These are phyloP conservation scores for Pocillopora grandis DNA, from an alignment of 92 coral and sea anemone species.

Conservation along the genomic window DNA sequence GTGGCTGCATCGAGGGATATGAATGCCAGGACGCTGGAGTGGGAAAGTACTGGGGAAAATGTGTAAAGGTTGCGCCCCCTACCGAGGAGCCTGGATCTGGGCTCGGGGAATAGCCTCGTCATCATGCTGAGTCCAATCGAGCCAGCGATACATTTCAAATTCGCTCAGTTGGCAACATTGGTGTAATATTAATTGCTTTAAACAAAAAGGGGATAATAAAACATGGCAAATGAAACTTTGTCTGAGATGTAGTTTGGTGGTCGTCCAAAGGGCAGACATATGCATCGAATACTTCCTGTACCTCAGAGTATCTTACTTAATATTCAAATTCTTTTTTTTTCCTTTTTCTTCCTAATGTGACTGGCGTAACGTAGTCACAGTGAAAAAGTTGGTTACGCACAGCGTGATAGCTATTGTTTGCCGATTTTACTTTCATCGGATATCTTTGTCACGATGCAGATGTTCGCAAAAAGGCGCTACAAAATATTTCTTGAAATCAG, in stretches of 20 bases:
- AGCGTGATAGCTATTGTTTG: too few species aligned
- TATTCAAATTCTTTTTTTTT: too few species aligned
- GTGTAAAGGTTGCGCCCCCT: constrained; percentile 1
- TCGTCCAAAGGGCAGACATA: too few species aligned
- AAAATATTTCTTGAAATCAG: too few species aligned
- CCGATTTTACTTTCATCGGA: too few species aligned
- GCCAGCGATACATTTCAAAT: neutral
- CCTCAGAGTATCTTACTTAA: too few species aligned
- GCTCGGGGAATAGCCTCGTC: constrained; percentile 1
- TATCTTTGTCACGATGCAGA: too few species aligned
- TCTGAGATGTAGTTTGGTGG: neutral
- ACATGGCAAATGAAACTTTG: neutral
- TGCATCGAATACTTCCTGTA: too few species aligned
- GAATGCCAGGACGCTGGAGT: neutral
- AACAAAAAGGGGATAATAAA: constrained; percentile 2
- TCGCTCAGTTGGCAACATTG: neutral
- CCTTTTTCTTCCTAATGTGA: too few species aligned
- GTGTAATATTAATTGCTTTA: neutral
- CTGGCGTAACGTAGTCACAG: too few species aligned
- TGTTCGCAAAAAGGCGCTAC: too few species aligned
- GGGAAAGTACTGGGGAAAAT: constrained; percentile 6
- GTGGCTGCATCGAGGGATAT: constrained; percentile 26
- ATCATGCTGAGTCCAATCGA: neutral
- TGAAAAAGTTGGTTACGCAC: too few species aligned
- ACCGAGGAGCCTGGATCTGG: constrained; percentile 45